Percentiles rank a stretch among this genome's conserved stretches.
These are phyloP conservation scores for Daboia siamensis DNA, from an alignment of 2,113 vertebrate genomes.

Conservation along the genomic window DNA sequence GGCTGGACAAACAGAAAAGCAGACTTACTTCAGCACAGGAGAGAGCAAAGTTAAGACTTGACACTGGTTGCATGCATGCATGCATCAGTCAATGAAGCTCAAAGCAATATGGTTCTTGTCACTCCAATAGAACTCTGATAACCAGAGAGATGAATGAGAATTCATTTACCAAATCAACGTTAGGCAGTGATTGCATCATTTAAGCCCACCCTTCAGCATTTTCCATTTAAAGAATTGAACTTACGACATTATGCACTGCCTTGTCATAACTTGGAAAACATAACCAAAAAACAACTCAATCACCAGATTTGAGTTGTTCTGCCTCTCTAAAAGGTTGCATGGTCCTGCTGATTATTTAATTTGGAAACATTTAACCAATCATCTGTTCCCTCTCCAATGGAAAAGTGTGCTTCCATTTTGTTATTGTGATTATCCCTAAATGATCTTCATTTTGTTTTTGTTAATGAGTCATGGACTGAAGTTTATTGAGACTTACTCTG, in stretches of 20 bases:
- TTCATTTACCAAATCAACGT: background rate
- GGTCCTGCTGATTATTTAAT: background rate
- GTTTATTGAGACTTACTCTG: constrained; percentile 76
- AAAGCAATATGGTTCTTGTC: background rate
- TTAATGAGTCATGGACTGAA: constrained; percentile 75
- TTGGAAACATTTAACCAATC: constrained; percentile 10
- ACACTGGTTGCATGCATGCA: background rate
- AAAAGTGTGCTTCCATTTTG: constrained; percentile 26
- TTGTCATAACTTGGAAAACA: background rate
- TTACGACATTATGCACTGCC: background rate
- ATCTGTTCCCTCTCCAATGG: constrained; percentile 36
- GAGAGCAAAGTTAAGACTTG: background rate
- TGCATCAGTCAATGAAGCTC: background rate
- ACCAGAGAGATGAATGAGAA: background rate
- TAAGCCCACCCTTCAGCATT: background rate
- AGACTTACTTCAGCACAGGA: background rate
- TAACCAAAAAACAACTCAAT: background rate
- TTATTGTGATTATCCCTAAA: constrained; percentile 45
- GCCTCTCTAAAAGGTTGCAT: background rate
- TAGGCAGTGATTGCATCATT: background rate
- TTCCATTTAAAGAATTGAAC: background rate
- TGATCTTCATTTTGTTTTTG: constrained; percentile 72
- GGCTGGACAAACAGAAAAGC: background rate
- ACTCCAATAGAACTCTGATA: background rate
- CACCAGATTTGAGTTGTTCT: background rate